Percentiles rank a stretch among this genome's conserved stretches.
Conservation (phyloP, 2,113 vertebrate species). For the Corvus moneduloides region DNA sequence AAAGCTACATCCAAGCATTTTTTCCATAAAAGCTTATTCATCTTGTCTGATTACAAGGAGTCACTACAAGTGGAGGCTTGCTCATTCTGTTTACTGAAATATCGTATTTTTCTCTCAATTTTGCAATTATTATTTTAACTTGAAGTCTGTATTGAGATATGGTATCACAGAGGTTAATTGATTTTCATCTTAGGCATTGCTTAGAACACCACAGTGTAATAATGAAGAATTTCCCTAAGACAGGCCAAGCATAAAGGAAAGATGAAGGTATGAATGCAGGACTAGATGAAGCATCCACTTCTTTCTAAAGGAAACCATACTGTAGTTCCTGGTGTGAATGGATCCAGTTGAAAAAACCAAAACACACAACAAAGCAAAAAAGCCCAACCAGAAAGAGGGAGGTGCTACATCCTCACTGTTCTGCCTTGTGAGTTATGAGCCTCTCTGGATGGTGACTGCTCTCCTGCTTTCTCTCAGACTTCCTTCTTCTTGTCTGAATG, state of each 20-base stretch:
- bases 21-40: slow-evolving; percentile 1
- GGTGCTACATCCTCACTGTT: neutral
- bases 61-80: neutral
- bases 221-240: neutral
- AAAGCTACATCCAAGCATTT: neutral
- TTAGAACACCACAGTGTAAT: neutral
- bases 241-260: neutral
- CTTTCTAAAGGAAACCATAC: neutral
- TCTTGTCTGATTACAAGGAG: neutral
- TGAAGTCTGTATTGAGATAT: neutral
- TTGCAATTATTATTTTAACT: neutral
- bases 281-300: neutral
- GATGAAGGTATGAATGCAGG: neutral
- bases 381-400: neutral
- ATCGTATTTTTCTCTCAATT: neutral
- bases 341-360: neutral
- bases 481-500: neutral
- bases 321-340: neutral
- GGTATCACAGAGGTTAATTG: neutral
- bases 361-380: neutral
- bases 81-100: neutral
- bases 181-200: neutral
- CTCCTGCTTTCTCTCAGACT: neutral
- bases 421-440: neutral
- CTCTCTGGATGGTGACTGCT: neutral